Evolutionary conservation across 2,888 invertebrate species (phyloP).

Genomic region (Mesorhabditis spiculigera): DNA sequence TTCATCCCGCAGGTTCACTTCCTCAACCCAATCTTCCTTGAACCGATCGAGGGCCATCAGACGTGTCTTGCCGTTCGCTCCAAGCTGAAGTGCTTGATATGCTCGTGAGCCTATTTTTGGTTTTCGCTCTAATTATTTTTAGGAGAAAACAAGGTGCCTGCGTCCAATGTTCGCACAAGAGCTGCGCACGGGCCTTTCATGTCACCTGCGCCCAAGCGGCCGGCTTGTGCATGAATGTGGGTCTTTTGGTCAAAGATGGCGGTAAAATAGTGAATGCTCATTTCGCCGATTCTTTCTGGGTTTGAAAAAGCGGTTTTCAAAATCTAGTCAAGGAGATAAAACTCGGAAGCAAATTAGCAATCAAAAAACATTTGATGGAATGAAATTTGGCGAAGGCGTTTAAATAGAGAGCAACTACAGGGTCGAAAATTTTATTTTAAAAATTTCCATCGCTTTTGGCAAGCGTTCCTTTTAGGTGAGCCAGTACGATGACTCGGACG

Average conservation of each 20-base stretch:
- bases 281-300: no score
- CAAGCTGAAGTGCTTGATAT: constrained; percentile 93
- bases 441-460: not conserved
- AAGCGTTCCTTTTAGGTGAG: constrained; percentile 7
- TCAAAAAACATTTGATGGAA: no score
- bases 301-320: no score
- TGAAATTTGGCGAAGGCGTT: no score
- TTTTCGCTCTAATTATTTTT: constrained; percentile 6
- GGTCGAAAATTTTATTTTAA: no score
- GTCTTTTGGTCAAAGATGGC: not conserved
- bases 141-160: constrained; percentile 36
- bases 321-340: no score
- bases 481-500: constrained; percentile 9
- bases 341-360: no score
- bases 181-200: constrained; percentile 77
- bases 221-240: constrained; percentile 79
- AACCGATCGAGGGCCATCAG: constrained; percentile 82
- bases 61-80: constrained; percentile 66
- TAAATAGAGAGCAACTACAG: no score
- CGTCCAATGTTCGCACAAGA: constrained; percentile 45
- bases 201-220: constrained; percentile 96
- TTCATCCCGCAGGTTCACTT: constrained; percentile 65
- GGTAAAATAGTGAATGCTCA: no score
- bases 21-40: constrained; percentile 79
- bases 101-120: constrained; percentile 60